Percentiles rank a stretch among this genome's conserved stretches.
phyloP scores from a whole-genome alignment of 2,113 vertebrate genomes.

The Strix uralensis region DNA sequence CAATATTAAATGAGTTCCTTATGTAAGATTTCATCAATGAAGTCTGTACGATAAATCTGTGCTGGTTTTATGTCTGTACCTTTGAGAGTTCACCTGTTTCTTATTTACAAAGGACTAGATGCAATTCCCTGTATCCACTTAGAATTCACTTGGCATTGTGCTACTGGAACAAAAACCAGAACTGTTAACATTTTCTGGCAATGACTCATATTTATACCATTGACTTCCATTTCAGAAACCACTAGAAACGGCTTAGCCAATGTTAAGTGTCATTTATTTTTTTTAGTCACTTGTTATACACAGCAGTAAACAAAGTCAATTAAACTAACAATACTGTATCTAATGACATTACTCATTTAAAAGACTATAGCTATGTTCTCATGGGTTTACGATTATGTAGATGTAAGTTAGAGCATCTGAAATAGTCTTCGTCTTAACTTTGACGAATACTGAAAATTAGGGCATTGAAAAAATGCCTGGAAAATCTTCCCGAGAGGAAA shows the following conservation, averaged over 20 bases:
- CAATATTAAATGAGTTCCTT: background rate
- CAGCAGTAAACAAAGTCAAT: background rate
- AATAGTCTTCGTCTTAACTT: background rate
- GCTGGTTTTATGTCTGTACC: background rate
- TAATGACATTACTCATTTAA: conserved; percentile 15
- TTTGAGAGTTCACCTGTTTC: background rate
- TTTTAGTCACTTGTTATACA: background rate
- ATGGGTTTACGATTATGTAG: background rate
- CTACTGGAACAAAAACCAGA: background rate
- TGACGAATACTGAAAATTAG: background rate
- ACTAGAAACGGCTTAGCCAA: background rate
- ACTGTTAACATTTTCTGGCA: background rate
- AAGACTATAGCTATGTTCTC: background rate
- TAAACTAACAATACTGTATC: background rate
- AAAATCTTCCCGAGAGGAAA: background rate
- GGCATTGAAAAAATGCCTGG: background rate
- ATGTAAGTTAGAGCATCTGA: background rate
- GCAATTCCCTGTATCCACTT: background rate
- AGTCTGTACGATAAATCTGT: background rate
- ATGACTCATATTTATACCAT: background rate
- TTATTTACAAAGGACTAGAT: background rate
- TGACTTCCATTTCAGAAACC: background rate
- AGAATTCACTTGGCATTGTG: background rate
- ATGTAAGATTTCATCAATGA: background rate
- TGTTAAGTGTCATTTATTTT: conserved; percentile 42